Evolutionary conservation across 2,888 invertebrate genomes (phyloP).

Genomic region (Ecliptopera silaceata): DNA sequence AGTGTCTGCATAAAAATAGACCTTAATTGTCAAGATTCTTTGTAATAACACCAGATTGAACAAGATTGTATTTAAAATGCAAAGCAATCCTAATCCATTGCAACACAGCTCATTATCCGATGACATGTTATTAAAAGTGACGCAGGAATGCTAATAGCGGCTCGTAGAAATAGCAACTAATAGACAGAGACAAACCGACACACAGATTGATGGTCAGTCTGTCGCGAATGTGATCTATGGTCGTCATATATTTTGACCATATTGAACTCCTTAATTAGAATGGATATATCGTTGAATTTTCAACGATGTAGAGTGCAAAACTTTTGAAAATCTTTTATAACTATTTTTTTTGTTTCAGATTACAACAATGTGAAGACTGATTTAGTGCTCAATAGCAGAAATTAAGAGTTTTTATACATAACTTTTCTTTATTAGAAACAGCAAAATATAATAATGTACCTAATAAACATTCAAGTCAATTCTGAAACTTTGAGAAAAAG

Average conservation of each 20-base stretch:
- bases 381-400: no score
- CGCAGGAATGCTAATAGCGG: slow-evolving; percentile 15
- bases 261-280: slow-evolving; percentile 40
- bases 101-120: not conserved
- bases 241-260: slow-evolving; percentile 37
- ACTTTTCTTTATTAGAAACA: no score
- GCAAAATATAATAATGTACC: no score
- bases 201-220: slow-evolving; percentile 43
- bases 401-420: no score
- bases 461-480: no score
- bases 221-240: slow-evolving; percentile 41
- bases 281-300: slow-evolving; percentile 13
- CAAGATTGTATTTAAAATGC: no score
- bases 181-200: slow-evolving; percentile 44
- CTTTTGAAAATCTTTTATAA: not conserved
- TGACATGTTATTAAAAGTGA: not conserved
- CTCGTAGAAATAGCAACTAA: slow-evolving; percentile 34
- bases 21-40: no score
- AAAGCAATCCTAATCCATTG: not conserved
- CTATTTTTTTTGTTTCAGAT: no score
- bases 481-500: no score
- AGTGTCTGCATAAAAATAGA: no score
- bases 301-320: slow-evolving; percentile 2
- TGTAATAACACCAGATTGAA: no score
- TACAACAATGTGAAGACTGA: no score